A percentile compares a stretch with the other conserved stretches of the same genome.
Evolutionary conservation across 2,888 invertebrate species (phyloP).

Genomic region (Ypsolopha sequella): DNA sequence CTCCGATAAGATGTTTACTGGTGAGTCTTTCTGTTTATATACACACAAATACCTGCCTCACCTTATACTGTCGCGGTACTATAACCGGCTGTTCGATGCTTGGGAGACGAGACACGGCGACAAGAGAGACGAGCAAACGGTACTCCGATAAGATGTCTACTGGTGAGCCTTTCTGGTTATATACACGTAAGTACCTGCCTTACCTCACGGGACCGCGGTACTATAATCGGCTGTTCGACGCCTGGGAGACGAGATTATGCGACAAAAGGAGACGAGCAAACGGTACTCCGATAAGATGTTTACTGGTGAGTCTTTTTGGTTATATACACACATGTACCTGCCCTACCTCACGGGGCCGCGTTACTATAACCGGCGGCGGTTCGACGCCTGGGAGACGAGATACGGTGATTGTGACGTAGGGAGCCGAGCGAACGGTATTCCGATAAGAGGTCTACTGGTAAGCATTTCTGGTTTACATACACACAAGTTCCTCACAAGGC

Average conservation of each 20-base stretch:
- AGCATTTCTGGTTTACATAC: no score
- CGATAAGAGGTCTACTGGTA: background rate
- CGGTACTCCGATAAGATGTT: conserved; percentile 32
- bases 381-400: conserved; percentile 92
- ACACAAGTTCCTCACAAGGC: conserved; percentile 70
- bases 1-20: conserved; percentile 7
- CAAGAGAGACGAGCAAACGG: conserved; percentile 70
- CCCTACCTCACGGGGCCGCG: conserved; percentile 84
- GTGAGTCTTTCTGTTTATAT: no score
- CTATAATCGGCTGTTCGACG: conserved; percentile 92
- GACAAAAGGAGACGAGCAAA: conserved; percentile 69
- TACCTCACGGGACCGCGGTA: conserved; percentile 90
- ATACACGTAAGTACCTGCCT: conserved; percentile 17
- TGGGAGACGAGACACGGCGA: conserved; percentile 86
- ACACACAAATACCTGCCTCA: conserved; percentile 48
- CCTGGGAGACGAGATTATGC: conserved; percentile 87
- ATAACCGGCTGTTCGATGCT: conserved; percentile 91
- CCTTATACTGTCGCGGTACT: conserved; percentile 89
- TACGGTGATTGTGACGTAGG: conserved; percentile 77
- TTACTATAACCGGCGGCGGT: conserved; percentile 94
- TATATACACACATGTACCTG: background rate
- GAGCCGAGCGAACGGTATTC: conserved; percentile 58
- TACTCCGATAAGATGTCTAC: conserved; percentile 18
- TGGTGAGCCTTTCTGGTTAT: no score
- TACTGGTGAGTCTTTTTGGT: background rate